Evolutionary conservation across 2,113 vertebrate species (phyloP).

Genomic region (Puntigrus tetrazona): DNA sequence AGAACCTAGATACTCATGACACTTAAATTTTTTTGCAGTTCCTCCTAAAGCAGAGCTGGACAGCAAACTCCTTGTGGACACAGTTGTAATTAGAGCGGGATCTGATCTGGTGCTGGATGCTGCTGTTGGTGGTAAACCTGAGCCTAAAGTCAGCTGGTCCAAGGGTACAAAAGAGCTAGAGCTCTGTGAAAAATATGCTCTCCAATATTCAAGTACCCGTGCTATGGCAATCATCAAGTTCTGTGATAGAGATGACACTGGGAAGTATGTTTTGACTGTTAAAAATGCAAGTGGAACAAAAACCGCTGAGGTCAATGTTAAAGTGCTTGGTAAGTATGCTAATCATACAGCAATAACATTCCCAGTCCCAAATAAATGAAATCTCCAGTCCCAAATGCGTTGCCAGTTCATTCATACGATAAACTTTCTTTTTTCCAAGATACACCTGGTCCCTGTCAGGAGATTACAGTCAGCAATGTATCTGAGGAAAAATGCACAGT

Average conservation of each 20-base stretch:
- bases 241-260: conserved; percentile 94
- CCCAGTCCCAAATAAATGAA: background rate
- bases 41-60: conserved; percentile 94
- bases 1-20: background rate
- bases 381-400: background rate
- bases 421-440: conserved; percentile 73
- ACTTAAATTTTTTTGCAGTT: conserved; percentile 72
- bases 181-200: conserved; percentile 90
- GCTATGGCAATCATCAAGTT: conserved; percentile 96
- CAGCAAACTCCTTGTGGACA: conserved; percentile 88
- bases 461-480: conserved; percentile 84
- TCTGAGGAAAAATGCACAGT: conserved; percentile 94
- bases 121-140: conserved; percentile 91
- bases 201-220: conserved; percentile 90
- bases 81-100: conserved; percentile 89
- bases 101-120: conserved; percentile 97
- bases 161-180: conserved; percentile 92
- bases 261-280: conserved; percentile 90
- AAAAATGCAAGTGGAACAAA: conserved; percentile 95
- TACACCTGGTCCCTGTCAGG: conserved; percentile 88
- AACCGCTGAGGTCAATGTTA: conserved; percentile 89
- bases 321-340: conserved; percentile 90
- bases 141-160: conserved; percentile 95
- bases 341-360: background rate
- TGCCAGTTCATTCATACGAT: background rate